These are phyloP conservation scores for Epicauta chinensis DNA, from an alignment of 1,140 invertebrate genomes.

Conservation along the genomic window DNA sequence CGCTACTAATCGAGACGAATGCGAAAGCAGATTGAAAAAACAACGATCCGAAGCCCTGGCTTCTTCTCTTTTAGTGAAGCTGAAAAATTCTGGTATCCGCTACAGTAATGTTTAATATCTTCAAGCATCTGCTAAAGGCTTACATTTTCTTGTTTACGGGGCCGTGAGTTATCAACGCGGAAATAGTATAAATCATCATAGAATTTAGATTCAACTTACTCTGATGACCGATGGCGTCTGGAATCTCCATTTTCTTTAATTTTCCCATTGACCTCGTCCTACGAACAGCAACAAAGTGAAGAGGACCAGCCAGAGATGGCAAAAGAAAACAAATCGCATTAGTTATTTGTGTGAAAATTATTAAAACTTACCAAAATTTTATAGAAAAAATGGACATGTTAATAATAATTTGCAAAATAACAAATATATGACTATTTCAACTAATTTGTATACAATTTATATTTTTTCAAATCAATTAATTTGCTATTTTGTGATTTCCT, in stretches of 20 bases:
- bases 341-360: conserved; percentile 30
- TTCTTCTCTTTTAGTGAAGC: no score
- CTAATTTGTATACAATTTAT: neutral
- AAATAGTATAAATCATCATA: no score
- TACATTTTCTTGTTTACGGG: no score
- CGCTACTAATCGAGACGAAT: no score
- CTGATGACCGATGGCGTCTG: conserved; percentile 45
- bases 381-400: conserved; percentile 6
- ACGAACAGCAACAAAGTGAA: conserved; percentile 58
- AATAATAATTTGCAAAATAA: conserved; percentile 6
- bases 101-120: no score
- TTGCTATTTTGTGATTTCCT: no score
- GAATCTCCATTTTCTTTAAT: conserved; percentile 52
- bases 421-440: neutral
- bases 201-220: conserved; percentile 46
- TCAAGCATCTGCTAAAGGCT: no score
- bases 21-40: no score
- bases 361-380: conserved; percentile 9
- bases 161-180: no score
- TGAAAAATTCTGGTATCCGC: no score
- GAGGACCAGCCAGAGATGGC: conserved; percentile 40
- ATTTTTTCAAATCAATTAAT: no score
- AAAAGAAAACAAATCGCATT: conserved; percentile 42
- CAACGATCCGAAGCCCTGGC: no score
- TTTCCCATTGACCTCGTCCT: conserved; percentile 55